These are phyloP conservation scores for Falco berigora DNA, from an alignment of 2,797 vertebrate genomes.

Conservation along the genomic window DNA sequence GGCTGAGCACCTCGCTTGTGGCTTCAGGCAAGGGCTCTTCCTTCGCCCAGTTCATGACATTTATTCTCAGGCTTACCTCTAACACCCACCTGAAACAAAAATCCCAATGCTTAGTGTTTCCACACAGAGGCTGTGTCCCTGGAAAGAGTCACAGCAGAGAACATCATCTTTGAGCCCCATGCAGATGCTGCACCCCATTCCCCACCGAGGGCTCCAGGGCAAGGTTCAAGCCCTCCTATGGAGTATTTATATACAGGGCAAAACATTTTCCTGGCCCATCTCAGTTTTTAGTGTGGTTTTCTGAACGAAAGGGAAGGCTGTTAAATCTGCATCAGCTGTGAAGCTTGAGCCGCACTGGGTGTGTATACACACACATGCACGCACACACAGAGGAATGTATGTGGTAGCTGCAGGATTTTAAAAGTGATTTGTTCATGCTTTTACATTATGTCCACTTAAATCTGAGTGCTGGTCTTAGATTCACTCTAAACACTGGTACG, in stretches of 20 bases:
- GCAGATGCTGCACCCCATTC: not conserved
- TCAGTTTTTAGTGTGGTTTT: not conserved
- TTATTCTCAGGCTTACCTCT: not conserved
- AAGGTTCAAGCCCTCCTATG: not conserved
- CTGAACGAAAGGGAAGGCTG: not conserved
- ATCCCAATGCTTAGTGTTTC: not conserved
- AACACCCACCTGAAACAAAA: not conserved
- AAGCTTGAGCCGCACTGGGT: not conserved
- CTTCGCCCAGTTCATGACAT: not conserved
- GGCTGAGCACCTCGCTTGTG: fast-evolving
- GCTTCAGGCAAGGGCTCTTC: fast-evolving
- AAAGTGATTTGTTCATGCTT: constrained; percentile 20
- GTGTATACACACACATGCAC: not conserved
- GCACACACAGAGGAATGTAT: not conserved
- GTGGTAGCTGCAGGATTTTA: not conserved
- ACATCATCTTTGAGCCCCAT: not conserved
- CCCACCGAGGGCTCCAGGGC: not conserved
- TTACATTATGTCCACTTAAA: not conserved
- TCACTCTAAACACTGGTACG: not conserved
- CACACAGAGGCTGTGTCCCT: not conserved
- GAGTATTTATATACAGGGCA: not conserved
- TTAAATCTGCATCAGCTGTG: not conserved
- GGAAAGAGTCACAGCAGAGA: not conserved
- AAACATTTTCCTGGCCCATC: not conserved
- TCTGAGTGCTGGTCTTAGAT: not conserved